Base-by-base conservation (phyloP, 2,888 invertebrate species). In the Dorcus parallelipipedus region DNA sequence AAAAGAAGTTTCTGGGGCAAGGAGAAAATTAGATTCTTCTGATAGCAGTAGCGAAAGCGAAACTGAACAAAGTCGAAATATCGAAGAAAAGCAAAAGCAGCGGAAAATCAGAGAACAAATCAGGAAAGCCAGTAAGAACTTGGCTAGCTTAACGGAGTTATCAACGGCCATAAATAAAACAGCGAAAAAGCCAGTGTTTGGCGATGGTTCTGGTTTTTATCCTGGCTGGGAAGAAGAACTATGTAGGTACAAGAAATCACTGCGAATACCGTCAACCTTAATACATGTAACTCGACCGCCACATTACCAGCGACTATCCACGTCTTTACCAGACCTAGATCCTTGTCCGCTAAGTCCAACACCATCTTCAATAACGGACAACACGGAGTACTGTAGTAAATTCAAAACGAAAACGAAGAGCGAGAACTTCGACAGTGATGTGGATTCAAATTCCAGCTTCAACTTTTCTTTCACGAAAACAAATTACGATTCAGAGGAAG, bases 181-280 rank as follows among this genome's bases (percentile, higher is more conserved):
- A 9, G 76, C 77, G 2, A 76, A 74, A 38, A 87, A 87, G 73
- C 83, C 86, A n/a, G 79, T 82, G 38, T 87, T 86, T 71, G 89
- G 88, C 3, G 86, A 87, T 73, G 87, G 87, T 38, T 86, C 86
- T 43, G 86, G 87, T 71, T 89, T 90, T 70, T 83, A 86, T 66
- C 90, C 90, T 0, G 90, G 90, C 0, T 91, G 91, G 91, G 90
- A 91, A 77, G 89, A 91, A 72, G 92, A 92, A 71, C 83, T 93
- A 14, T 91, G 89, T 70, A 87, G 86, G 67, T 93, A 89, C 71
- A 93, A 93, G 74, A 84, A 90, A 66, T 90, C 92, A 0, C 78
- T 93, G 14, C 84, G 93, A 67, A 90, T 93, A 84, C 93, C 93
- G 1, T 83, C 88, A 39, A 85, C 89, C 67, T 80, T 93, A 52